Base-by-base conservation (phyloP, 1,140 invertebrate species). In the Zaprionus taronus region DNA sequence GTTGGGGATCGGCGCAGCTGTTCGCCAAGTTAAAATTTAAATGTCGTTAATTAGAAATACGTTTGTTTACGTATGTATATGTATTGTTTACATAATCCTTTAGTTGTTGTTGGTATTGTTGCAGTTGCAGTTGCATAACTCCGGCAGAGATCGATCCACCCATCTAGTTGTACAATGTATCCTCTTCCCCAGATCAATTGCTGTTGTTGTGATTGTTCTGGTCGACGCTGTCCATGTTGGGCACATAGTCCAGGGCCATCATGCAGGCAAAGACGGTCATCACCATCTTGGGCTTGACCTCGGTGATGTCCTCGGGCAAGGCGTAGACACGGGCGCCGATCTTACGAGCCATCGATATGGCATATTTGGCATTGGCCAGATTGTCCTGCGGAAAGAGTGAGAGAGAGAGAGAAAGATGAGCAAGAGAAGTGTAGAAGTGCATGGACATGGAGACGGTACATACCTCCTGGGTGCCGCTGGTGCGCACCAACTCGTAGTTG, bases 201-300 rank as follows among this genome's bases (percentile, higher is more conserved):
- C 84, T 86, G 77, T 78, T 83, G 75, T 92, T 92, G 76, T 92
- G 87, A 53, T 92, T 92, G 58, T 92, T 87, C 80, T 93, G 91
- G 60, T 91, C 91, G 1, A 93, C 91, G 56, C 91, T 92, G 69
- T 97, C 97, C 96, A 97, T 96, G 86, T 96, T 96, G 63, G 98
- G 97, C 84, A 98, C 95, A 93, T 98, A 99, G 93, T 99, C 98
- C 90, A 98, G 95, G 20, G 98, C 97, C 99, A 99, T 99, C 72
- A 99, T 95, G 93, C 98, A 99, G 26, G 99, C 98, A 94, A 99
- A 99, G 55, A 99, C 97, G 6, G 99, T 99, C 98, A 99, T 98
- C 24, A 99, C 97, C 98, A 99, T 99, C 94, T 99, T 99, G 31
- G 96, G 97, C 93, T 99, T 99, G 2, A 99, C 96, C 94, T 99